Conservation (phyloP, 2,888 invertebrate genomes). For the Melinaea menophilus region DNA sequence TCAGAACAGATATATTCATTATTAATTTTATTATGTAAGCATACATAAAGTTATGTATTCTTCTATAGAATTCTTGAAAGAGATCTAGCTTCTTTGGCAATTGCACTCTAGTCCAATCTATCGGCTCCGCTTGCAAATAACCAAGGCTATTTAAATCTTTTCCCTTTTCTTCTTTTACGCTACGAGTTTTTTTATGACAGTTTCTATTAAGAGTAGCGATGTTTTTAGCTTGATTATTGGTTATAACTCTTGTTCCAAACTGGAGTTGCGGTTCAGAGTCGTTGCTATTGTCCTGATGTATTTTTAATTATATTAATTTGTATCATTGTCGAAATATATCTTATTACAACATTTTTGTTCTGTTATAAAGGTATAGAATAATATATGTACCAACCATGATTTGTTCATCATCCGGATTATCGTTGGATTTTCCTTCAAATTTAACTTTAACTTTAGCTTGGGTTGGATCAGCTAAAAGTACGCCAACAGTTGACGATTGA, state of each 20-base stretch:
- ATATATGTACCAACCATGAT: slow-evolving; percentile 41
- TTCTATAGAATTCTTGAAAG: slow-evolving; percentile 80
- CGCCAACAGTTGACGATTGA: slow-evolving; percentile 82
- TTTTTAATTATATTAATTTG: no score
- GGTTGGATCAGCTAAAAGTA: slow-evolving; percentile 81
- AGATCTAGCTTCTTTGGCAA: slow-evolving; percentile 83
- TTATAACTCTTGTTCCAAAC: slow-evolving; percentile 42
- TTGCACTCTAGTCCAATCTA: slow-evolving; percentile 80
- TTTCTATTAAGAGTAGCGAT: slow-evolving; percentile 24
- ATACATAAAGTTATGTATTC: slow-evolving; percentile 83
- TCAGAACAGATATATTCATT: no score
- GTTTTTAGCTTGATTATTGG: slow-evolving; percentile 22
- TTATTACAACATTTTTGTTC: no score
- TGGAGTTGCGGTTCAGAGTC: slow-evolving; percentile 46
- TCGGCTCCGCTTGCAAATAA: slow-evolving; percentile 74
- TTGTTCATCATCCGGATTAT: slow-evolving; percentile 49
- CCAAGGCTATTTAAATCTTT: slow-evolving; percentile 77
- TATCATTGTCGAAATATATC: background rate
- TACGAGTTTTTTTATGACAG: slow-evolving; percentile 38
- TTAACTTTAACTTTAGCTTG: slow-evolving; percentile 81
- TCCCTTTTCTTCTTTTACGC: slow-evolving; percentile 52
- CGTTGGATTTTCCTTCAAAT: slow-evolving; percentile 60
- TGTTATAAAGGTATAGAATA: no score
- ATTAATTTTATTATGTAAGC: slow-evolving; percentile 28
- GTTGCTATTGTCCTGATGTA: slow-evolving; percentile 41